Evolutionary conservation across 2,113 vertebrate genomes (phyloP).

Genomic region (Hypanus sabinus): DNA sequence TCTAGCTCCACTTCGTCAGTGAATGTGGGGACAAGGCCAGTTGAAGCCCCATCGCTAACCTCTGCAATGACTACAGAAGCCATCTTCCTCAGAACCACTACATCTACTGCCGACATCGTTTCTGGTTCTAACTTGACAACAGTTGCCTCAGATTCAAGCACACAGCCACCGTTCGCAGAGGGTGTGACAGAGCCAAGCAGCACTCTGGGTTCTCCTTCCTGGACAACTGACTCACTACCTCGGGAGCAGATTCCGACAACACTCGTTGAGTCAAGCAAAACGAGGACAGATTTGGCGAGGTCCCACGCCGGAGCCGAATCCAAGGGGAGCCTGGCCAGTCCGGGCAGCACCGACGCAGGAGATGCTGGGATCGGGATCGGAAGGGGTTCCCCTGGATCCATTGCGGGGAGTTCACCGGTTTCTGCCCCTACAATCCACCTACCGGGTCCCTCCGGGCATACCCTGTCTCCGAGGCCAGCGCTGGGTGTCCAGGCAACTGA

Average conservation of each 20-base stretch:
- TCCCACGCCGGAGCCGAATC: background rate
- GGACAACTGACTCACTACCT: slow-evolving; percentile 25
- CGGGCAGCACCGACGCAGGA: background rate
- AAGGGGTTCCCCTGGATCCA: background rate
- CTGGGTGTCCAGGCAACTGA: slow-evolving; percentile 3
- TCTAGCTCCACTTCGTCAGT: background rate
- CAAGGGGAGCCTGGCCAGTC: too few species aligned
- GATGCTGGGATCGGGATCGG: background rate
- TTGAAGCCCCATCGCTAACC: background rate
- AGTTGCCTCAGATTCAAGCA: background rate
- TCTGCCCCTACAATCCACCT: background rate
- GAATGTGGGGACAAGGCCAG: background rate
- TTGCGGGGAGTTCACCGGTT: background rate
- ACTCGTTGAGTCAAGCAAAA: background rate
- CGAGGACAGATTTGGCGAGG: background rate
- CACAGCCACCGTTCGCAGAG: background rate
- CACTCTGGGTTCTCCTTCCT: background rate
- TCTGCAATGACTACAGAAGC: background rate
- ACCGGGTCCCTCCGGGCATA: accelerated
- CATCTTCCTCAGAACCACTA: background rate
- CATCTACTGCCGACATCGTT: background rate
- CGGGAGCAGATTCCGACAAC: slow-evolving; percentile 41
- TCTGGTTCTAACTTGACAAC: background rate
- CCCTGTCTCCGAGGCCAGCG: background rate
- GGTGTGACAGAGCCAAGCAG: too few species aligned